Evolutionary conservation across 2,113 vertebrate species (phyloP).

Genomic region (Phalacrocorax brasilianus): DNA sequence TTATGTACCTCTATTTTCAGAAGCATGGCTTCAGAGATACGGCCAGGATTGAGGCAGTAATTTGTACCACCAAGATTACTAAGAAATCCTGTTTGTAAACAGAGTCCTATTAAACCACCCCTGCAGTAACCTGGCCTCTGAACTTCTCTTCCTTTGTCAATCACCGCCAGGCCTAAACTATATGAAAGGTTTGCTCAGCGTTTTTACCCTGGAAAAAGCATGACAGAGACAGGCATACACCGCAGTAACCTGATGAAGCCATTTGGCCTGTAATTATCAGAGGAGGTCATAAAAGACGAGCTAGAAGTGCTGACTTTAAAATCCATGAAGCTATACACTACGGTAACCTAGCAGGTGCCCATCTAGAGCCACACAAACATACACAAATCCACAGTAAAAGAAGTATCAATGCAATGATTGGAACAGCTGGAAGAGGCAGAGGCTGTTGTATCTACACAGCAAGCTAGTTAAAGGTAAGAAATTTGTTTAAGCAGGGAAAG

Average conservation of each 20-base stretch:
- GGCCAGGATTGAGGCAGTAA: neutral
- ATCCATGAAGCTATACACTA: neutral
- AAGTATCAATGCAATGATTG: neutral
- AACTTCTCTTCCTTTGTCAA: neutral
- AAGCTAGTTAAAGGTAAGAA: neutral
- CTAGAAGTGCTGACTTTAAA: neutral
- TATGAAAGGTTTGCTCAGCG: neutral
- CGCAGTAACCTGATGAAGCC: neutral
- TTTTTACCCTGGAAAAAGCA: neutral
- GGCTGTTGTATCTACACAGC: neutral
- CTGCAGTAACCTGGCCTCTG: neutral
- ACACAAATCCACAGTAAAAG: neutral
- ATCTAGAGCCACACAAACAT: neutral
- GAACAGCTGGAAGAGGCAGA: neutral
- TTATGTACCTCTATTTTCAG: neutral
- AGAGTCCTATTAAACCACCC: neutral
- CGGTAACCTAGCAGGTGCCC: neutral
- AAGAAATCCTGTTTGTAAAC: neutral
- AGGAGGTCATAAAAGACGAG: neutral
- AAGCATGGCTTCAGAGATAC: neutral
- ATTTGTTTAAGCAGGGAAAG: neutral
- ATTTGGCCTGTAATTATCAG: neutral
- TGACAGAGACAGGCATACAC: neutral
- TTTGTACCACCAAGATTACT: neutral
- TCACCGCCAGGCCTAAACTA: neutral